Percentiles rank a stretch among this genome's conserved stretches.
Conservation (phyloP, 2,797 vertebrate species). For the Ibycter americanus region DNA sequence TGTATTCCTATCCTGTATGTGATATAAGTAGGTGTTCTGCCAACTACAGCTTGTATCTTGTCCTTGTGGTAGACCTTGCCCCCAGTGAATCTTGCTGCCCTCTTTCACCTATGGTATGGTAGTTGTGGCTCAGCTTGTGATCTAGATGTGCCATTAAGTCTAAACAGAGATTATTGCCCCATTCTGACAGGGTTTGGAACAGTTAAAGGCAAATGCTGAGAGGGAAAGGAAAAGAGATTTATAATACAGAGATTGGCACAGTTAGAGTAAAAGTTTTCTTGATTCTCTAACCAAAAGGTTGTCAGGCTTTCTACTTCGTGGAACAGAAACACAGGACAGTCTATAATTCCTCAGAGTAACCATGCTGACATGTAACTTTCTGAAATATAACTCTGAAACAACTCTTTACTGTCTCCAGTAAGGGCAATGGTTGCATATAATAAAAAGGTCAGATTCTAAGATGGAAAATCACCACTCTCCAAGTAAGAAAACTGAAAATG, state of each 20-base stretch:
- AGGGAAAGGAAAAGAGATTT: background rate
- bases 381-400: background rate
- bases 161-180: background rate
- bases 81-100: background rate
- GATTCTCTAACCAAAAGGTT: background rate
- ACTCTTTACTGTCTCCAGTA: background rate
- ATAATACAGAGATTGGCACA: background rate
- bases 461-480: background rate
- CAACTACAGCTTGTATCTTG: background rate
- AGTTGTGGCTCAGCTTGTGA: background rate
- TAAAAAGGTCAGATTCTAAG: background rate
- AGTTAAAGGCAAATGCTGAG: background rate
- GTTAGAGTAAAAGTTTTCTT: background rate
- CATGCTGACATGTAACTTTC: background rate
- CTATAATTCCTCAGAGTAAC: background rate
- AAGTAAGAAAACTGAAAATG: background rate
- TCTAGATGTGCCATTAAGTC: background rate
- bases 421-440: background rate
- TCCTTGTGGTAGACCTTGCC: background rate
- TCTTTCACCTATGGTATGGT: background rate
- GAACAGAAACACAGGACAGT: background rate
- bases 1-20: background rate
- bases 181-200: background rate
- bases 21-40: background rate
- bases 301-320: background rate